Conservation (phyloP, 2,888 invertebrate species). For the Philaethria dido region DNA sequence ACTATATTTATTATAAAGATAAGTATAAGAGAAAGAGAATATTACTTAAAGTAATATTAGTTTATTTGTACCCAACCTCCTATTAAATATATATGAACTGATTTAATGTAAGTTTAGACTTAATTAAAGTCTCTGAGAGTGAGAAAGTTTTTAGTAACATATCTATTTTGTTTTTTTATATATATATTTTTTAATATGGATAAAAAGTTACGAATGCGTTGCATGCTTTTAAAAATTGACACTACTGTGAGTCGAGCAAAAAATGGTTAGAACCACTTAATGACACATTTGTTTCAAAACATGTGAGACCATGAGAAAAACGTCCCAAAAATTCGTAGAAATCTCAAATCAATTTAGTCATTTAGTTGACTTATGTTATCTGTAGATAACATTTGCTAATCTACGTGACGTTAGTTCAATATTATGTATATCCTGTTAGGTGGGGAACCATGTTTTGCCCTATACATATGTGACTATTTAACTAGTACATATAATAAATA, state of each 20-base stretch:
- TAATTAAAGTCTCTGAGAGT: too few relatives aligned
- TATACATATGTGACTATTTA: background rate
- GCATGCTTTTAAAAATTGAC: slow-evolving; percentile 38
- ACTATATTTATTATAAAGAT: background rate
- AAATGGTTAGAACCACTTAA: slow-evolving; percentile 32
- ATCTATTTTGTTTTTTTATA: background rate
- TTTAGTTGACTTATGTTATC: slow-evolving; percentile 51
- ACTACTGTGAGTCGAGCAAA: slow-evolving; percentile 24
- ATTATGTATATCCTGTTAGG: slow-evolving; percentile 51
- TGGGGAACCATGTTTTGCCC: slow-evolving; percentile 21
- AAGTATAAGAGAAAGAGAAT: background rate
- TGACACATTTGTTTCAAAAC: slow-evolving; percentile 33
- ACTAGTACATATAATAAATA: slow-evolving; percentile 6
- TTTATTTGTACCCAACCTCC: too few relatives aligned
- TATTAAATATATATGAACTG: too few relatives aligned
- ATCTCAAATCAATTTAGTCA: slow-evolving; percentile 24
- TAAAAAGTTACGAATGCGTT: background rate
- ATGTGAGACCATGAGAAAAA: slow-evolving; percentile 36
- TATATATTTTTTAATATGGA: background rate
- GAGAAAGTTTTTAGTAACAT: too few relatives aligned
- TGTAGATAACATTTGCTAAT: slow-evolving; percentile 68
- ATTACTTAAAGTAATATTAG: too few relatives aligned
- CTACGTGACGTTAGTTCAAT: slow-evolving; percentile 56
- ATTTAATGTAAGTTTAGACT: too few relatives aligned
- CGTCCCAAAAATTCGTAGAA: slow-evolving; percentile 31